Conservation (phyloP, 2,888 invertebrate species). For the Trachelus iudaicus region DNA sequence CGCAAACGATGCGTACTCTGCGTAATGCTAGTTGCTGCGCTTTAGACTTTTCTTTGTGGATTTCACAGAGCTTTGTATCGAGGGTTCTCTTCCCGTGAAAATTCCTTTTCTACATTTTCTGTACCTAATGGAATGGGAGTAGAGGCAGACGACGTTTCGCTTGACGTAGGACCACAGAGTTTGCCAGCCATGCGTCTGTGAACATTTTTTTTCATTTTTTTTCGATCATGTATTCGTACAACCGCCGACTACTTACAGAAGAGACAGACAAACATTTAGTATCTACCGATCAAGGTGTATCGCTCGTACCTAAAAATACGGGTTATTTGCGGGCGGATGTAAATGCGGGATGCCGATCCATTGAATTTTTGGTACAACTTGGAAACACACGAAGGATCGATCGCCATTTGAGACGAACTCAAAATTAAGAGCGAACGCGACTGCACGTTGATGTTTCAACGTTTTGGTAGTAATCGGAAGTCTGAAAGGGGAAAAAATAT, state of each 20-base stretch:
- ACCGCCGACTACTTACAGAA: conserved; percentile 7
- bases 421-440: not conserved
- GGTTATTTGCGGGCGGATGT: no score
- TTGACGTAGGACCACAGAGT: conserved; percentile 66
- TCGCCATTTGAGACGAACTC: conserved; percentile 1
- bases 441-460: not conserved
- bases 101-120: conserved; percentile 39
- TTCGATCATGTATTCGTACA: conserved; percentile 41
- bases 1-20: no score
- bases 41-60: conserved; percentile 13
- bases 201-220: conserved; percentile 62
- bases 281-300: not conserved
- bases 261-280: conserved; percentile 29
- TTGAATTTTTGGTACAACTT: conserved; percentile 11
- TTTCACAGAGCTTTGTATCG: not conserved
- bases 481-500: not conserved
- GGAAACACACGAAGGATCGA: conserved; percentile 19
- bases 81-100: conserved; percentile 15
- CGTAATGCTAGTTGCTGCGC: no score
- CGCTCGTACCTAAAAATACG: not conserved
- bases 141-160: conserved; percentile 66
- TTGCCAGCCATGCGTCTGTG: conserved; percentile 67
- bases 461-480: not conserved
- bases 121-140: conserved; percentile 65
- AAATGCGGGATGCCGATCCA: no score